A percentile compares a stretch with the other conserved stretches of the same genome.
Evolutionary conservation across 2,888 invertebrate genomes (phyloP).

Genomic region (Lymantria monacha): DNA sequence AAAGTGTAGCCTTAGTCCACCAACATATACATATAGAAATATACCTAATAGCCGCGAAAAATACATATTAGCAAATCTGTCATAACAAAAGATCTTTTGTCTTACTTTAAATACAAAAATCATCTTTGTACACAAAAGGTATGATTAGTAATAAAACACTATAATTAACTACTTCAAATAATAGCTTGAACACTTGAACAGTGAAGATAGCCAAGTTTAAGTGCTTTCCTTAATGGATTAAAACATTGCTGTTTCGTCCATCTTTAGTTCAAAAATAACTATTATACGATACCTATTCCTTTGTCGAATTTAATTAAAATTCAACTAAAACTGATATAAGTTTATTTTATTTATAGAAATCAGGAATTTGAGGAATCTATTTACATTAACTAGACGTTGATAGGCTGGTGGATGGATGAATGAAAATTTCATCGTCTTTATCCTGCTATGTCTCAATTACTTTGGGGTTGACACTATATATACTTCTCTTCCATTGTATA

Average conservation of each 20-base stretch:
- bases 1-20: no score
- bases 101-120: not conserved
- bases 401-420: no score
- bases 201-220: slow-evolving; percentile 5
- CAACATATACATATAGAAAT: no score
- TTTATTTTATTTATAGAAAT: not conserved
- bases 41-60: no score
- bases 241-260: not conserved
- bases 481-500: no score
- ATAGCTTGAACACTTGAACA: not conserved
- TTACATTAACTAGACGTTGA: no score
- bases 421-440: no score
- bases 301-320: slow-evolving; percentile 32
- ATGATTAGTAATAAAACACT: slow-evolving; percentile 16
- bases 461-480: no score
- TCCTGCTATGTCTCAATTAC: no score
- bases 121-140: slow-evolving; percentile 4
- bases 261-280: slow-evolving; percentile 5
- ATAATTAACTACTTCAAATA: not conserved
- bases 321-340: slow-evolving; percentile 4
- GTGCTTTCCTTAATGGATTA: slow-evolving; percentile 6
- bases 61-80: no score
- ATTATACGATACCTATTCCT: slow-evolving; percentile 6
- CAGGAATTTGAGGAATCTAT: no score
- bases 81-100: no score